Percentiles rank a stretch among this genome's conserved stretches.
These are phyloP conservation scores for Cyclophora punctaria DNA, from an alignment of 2,888 invertebrate genomes.

Conservation along the genomic window DNA sequence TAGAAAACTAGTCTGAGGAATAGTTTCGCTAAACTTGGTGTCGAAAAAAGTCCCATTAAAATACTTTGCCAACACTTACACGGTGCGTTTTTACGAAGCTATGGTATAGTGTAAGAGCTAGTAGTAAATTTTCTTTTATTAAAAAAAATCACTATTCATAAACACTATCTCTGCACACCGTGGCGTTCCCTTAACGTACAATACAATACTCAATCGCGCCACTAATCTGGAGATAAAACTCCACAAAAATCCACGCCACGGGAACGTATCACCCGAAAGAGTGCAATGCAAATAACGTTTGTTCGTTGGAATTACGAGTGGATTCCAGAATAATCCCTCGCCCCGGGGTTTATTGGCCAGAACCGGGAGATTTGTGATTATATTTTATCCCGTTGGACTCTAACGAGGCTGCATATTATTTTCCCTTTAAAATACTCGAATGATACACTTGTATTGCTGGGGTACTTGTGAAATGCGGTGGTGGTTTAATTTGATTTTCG, in stretches of 20 bases:
- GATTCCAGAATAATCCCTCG: constrained; percentile 22
- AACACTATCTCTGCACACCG: neutral
- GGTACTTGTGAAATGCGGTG: neutral
- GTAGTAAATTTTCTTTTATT: too few species aligned
- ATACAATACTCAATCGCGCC: neutral
- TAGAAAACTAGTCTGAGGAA: too few species aligned
- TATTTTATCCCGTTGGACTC: constrained; percentile 31
- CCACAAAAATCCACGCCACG: neutral
- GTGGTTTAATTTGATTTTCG: too few species aligned
- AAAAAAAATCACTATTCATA: too few species aligned
- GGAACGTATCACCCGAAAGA: neutral
- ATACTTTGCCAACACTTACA: neutral
- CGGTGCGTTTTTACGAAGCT: too few species aligned
- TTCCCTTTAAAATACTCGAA: constrained; percentile 7
- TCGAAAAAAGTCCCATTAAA: neutral
- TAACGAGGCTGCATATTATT: constrained; percentile 39
- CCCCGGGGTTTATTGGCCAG: constrained; percentile 30
- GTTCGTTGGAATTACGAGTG: constrained; percentile 14
- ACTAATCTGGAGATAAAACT: too few species aligned
- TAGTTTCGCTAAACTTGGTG: neutral
- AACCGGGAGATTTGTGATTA: constrained; percentile 19
- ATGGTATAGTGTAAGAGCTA: too few species aligned
- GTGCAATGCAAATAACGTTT: constrained; percentile 21
- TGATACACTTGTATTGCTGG: constrained; percentile 1
- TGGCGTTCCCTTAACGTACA: neutral